These are phyloP conservation scores for Portunus trituberculatus DNA, from an alignment of 1,140 invertebrate genomes.

Conservation along the genomic window DNA sequence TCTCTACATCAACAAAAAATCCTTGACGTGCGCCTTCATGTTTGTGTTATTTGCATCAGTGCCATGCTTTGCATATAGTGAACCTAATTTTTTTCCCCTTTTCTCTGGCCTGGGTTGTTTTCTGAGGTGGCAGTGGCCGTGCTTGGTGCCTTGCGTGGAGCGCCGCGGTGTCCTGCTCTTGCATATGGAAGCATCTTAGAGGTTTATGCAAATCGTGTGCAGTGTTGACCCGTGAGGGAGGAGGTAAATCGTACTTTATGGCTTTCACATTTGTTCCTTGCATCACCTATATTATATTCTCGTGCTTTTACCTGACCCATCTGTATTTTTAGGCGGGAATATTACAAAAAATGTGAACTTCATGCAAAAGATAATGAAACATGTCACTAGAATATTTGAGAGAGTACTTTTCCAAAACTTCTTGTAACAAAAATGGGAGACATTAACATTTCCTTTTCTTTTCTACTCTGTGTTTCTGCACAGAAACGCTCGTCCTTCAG, in stretches of 20 bases:
- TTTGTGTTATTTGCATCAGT: neutral
- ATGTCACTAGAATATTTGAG: no score
- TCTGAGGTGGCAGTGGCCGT: neutral
- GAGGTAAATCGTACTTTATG: neutral
- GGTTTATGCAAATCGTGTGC: neutral
- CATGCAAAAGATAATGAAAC: no score
- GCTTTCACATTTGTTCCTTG: neutral
- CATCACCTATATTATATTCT: neutral
- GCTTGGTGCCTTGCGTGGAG: neutral
- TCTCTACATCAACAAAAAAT: neutral
- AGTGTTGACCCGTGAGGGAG: neutral
- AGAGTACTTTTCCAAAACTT: no score
- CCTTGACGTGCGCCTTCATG: neutral
- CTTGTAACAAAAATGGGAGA: no score
- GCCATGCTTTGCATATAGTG: neutral
- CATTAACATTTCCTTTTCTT: no score
- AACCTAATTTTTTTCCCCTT: neutral
- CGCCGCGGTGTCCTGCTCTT: neutral
- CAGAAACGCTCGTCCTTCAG: no score
- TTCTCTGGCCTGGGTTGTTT: neutral
- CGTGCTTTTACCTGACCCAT: neutral
- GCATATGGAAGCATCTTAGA: conserved; percentile 1
- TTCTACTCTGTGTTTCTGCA: no score
- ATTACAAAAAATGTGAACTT: neutral
- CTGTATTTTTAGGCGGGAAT: neutral